These are phyloP conservation scores for Cremastinae sp. DNA, from an alignment of 2,888 invertebrate species.

Conservation along the genomic window DNA sequence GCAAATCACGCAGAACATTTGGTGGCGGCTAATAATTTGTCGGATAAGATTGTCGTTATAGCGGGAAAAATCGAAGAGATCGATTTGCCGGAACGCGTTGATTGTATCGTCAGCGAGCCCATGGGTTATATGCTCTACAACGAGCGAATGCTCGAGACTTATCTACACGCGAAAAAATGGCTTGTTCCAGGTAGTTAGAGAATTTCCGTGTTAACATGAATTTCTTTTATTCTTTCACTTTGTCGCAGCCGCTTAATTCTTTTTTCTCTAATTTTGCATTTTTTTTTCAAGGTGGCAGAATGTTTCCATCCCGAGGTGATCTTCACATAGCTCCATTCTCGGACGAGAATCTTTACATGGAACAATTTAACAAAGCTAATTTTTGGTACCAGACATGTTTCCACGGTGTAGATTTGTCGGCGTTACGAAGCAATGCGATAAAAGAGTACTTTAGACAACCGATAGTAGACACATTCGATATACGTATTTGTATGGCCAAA, in stretches of 20 bases:
- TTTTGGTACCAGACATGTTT: constrained; percentile 99
- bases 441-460: constrained; percentile 99
- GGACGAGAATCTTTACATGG: constrained; percentile 98
- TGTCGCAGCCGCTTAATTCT: constrained; percentile 4
- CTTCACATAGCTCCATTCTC: constrained; percentile 98
- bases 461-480: constrained; percentile 98
- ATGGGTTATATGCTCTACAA: constrained; percentile 99
- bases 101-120: constrained; percentile 98
- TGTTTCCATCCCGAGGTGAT: constrained; percentile 98
- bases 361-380: constrained; percentile 98
- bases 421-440: constrained; percentile 94
- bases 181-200: constrained; percentile 87
- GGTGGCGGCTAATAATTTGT: constrained; percentile 93
- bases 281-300: constrained; percentile 86
- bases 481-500: constrained; percentile 97
- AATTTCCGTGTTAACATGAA: background rate
- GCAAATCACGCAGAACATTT: constrained; percentile 96
- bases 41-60: constrained; percentile 93
- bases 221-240: background rate
- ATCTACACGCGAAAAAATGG: constrained; percentile 99
- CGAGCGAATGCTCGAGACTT: constrained; percentile 99
- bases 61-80: constrained; percentile 99
- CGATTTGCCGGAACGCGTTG: constrained; percentile 95
- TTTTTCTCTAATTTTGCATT: background rate
- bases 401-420: constrained; percentile 97